Base-by-base conservation (phyloP, 2,888 invertebrate species). In the Meliscaeva auricollis region DNA sequence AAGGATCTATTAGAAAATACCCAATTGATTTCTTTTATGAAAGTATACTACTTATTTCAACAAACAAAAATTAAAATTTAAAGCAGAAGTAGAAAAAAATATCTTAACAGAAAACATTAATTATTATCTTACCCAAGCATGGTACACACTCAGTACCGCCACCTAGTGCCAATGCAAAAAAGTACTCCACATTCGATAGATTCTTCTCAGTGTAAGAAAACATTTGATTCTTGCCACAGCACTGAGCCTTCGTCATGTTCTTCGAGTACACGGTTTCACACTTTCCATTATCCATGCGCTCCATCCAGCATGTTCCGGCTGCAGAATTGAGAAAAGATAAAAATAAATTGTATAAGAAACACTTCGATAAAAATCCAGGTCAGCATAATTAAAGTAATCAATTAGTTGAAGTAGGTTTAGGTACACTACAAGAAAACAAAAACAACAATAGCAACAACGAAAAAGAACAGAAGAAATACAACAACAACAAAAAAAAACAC, bases 251-350 rank as follows among this genome's bases (percentile, higher is more conserved):
- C 87, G 95, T 94, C 89, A 96, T 95, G 90, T 95, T 95, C 90
- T 95, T 95, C 88, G 95, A 94, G 89, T 96, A 94, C 89, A 96
- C 94, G 89, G 96, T 96, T 89, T 95, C 96, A 93, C 97, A 97
- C 88, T 96, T 95, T 85, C 97, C 97, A 91, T 95, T 95, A 90
- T 95, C 95, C 91, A 95, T 95, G 94, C 96, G 95, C 88, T 95
- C 95, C 89, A 96, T 95, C 97, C 97, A 97, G 93, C 97, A 97
- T 92, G 96, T 96, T 90, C 97, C 97, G 92, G 96, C 97, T 91
- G 75, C 38, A 87, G 78, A 46, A 32, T 4, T 11, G 87, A 76
- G 8, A 87, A 74, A 76, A 46, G 50, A 52, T 15, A 68, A 60
- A 62, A 20, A 83, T 44, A 48, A 69, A 74, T 70, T 68, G 3